Evolutionary conservation across 2,888 invertebrate genomes (phyloP).

Genomic region (Stenotaenia linearis): DNA sequence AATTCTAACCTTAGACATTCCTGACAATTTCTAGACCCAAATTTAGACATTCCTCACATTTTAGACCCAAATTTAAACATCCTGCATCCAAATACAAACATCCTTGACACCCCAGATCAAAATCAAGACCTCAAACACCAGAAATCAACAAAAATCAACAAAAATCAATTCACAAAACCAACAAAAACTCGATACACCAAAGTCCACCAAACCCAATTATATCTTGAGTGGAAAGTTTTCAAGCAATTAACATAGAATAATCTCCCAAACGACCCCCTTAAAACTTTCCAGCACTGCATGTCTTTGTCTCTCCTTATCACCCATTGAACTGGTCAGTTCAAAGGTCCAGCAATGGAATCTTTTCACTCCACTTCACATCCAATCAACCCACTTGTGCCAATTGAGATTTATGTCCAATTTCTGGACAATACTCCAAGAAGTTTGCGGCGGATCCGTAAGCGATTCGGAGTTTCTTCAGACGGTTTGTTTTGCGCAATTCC

Average conservation of each 20-base stretch:
- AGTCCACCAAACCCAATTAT: too few relatives aligned
- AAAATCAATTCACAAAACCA: background rate
- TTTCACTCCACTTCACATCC: background rate
- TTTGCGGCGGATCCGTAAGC: background rate
- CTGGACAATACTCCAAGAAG: background rate
- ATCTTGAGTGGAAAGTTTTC: background rate
- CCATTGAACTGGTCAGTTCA: background rate
- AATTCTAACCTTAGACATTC: too few relatives aligned
- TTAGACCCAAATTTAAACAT: too few relatives aligned
- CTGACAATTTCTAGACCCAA: too few relatives aligned
- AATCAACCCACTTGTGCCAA: background rate
- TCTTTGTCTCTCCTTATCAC: background rate
- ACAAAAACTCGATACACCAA: background rate
- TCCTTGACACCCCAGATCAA: too few relatives aligned
- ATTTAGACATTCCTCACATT: too few relatives aligned
- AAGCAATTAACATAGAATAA: background rate
- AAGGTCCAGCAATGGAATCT: background rate
- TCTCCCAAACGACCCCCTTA: background rate
- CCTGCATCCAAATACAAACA: too few relatives aligned
- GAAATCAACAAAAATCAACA: too few relatives aligned
- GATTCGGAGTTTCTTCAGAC: background rate
- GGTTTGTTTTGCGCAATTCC: background rate
- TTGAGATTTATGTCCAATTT: background rate
- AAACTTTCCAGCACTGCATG: background rate
- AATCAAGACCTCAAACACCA: too few relatives aligned